Percentiles rank a stretch among this genome's conserved stretches.
Evolutionary conservation across 2,113 vertebrate species (phyloP).

Genomic region (Hymenochirus boettgeri): DNA sequence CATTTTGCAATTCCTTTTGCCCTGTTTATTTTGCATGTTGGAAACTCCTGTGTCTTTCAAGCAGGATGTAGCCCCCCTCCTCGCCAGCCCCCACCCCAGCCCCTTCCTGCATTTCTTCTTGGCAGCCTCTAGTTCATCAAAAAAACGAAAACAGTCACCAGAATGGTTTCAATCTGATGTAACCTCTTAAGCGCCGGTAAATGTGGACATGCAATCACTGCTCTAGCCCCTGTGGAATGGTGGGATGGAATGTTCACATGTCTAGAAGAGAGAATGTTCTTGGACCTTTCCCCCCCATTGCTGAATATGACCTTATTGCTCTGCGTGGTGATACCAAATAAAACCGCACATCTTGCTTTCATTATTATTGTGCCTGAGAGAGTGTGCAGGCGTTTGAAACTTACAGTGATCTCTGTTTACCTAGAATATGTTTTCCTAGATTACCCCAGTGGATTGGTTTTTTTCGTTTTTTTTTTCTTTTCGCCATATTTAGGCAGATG

Average conservation of each 20-base stretch:
- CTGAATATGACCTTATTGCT: constrained; percentile 2
- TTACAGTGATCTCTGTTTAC: neutral
- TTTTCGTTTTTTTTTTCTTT: too few species aligned
- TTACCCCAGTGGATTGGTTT: too few species aligned
- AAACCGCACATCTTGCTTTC: constrained; percentile 2
- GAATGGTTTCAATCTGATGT: constrained; percentile 22
- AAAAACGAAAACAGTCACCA: constrained; percentile 5
- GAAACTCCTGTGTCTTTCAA: constrained; percentile 27
- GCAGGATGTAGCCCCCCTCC: constrained; percentile 36
- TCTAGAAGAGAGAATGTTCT: neutral
- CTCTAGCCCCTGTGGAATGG: neutral
- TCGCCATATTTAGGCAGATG: too few species aligned
- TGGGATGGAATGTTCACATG: neutral
- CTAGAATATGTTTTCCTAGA: too few species aligned
- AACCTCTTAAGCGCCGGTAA: constrained; percentile 4
- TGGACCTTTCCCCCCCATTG: too few species aligned
- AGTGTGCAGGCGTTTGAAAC: neutral
- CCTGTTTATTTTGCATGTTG: constrained; percentile 30
- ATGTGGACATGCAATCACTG: neutral
- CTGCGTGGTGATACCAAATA: neutral
- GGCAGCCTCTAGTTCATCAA: constrained; percentile 26
- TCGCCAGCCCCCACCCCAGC: constrained; percentile 29
- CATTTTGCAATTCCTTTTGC: constrained; percentile 27
- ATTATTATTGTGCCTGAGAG: neutral
- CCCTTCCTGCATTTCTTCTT: constrained; percentile 34